A percentile compares a stretch with the other conserved stretches of the same genome.
phyloP scores from a whole-genome alignment of 1,140 invertebrate genomes.

The Palaemon carinicauda region DNA sequence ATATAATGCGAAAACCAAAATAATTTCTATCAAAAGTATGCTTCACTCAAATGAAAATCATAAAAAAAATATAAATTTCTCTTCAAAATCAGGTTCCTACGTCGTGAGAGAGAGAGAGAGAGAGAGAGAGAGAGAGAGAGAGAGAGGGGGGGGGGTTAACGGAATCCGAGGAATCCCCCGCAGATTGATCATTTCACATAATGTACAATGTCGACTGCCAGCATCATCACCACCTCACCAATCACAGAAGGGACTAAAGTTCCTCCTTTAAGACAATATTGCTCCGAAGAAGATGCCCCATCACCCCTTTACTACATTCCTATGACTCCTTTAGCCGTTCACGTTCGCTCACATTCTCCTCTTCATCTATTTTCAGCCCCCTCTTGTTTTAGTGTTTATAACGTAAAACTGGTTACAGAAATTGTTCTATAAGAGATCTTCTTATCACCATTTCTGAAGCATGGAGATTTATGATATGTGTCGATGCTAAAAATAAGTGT shows the following conservation, averaged over 20 bases:
- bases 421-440: too few species aligned
- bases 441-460: too few species aligned
- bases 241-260: neutral
- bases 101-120: neutral
- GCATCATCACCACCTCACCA: neutral
- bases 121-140: slow-evolving; percentile 26
- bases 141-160: neutral
- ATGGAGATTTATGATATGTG: too few species aligned
- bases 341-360: neutral
- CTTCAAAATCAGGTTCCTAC: too few species aligned
- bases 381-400: neutral
- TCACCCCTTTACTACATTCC: neutral
- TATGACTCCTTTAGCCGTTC: neutral
- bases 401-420: neutral
- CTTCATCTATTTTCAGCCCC: neutral
- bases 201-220: neutral
- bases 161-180: neutral
- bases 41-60: too few species aligned
- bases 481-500: too few species aligned
- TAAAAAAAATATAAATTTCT: too few species aligned
- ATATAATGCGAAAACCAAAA: too few species aligned
- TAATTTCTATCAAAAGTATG: too few species aligned
- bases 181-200: neutral
- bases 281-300: too few species aligned
- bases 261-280: too few species aligned